These are phyloP conservation scores for Oikopleura albicans DNA, from an alignment of 23 tunicate genomes.

Conservation along the genomic window DNA sequence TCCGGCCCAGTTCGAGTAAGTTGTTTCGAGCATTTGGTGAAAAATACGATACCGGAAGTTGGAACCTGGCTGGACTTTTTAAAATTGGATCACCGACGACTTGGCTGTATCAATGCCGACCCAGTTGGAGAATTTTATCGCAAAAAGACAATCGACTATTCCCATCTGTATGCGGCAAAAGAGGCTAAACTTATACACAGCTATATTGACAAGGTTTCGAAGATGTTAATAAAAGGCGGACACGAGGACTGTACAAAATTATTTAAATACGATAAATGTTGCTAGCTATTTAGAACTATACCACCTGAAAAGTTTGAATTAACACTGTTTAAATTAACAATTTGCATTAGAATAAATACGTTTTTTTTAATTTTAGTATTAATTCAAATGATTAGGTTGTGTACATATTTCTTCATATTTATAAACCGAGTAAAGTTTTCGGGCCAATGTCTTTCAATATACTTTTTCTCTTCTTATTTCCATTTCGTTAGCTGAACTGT, in stretches of 20 bases:
- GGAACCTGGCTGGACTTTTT: not conserved
- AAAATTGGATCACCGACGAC: not conserved
- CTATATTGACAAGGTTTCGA: not conserved
- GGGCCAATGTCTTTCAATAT: too few species aligned
- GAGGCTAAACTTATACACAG: not conserved
- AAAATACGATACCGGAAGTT: not conserved
- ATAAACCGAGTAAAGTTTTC: too few species aligned
- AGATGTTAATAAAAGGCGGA: not conserved
- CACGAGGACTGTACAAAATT: slow-evolving; percentile 1
- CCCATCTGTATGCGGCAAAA: not conserved
- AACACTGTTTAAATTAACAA: too few species aligned
- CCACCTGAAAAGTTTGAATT: too few species aligned
- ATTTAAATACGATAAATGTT: slow-evolving; percentile 7
- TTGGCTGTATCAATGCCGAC: not conserved
- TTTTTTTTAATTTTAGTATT: too few species aligned
- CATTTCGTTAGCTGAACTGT: too few species aligned
- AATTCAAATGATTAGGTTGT: too few species aligned
- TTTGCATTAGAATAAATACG: too few species aligned
- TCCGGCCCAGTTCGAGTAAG: not conserved
- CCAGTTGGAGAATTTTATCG: not conserved
- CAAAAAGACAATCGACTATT: not conserved
- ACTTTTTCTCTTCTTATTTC: too few species aligned
- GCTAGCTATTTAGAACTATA: too few species aligned
- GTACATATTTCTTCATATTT: too few species aligned
- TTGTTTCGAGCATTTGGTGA: not conserved